These are phyloP conservation scores for Casuarius casuarius DNA, from an alignment of 2,113 vertebrate species.

Conservation along the genomic window DNA sequence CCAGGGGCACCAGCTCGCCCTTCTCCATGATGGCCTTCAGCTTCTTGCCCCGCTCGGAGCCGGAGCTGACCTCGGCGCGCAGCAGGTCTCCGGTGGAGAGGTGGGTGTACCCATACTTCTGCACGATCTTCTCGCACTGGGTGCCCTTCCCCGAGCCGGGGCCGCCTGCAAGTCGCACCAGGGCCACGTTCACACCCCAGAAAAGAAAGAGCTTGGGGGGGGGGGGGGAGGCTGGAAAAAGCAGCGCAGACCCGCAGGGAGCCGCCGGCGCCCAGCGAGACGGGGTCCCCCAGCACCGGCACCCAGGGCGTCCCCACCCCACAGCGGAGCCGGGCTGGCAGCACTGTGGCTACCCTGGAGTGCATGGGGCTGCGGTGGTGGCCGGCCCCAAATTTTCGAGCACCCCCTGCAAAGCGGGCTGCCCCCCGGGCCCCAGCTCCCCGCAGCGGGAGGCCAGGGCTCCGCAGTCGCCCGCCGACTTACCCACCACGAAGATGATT, in stretches of 20 bases:
- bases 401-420: background rate
- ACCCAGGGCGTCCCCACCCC: background rate
- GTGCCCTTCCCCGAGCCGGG: conserved; percentile 97
- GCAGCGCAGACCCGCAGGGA: background rate
- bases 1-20: conserved; percentile 95
- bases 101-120: conserved; percentile 97
- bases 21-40: conserved; percentile 97
- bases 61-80: conserved; percentile 89
- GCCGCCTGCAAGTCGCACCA: conserved; percentile 81
- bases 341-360: background rate
- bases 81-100: conserved; percentile 97
- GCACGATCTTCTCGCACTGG: conserved; percentile 94
- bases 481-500: conserved; percentile 98
- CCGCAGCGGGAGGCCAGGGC: background rate
- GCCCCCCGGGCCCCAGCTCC: background rate
- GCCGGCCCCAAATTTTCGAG: background rate
- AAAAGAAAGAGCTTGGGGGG: background rate
- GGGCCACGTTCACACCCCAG: background rate
- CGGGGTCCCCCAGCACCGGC: no score
- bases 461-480: conserved; percentile 67
- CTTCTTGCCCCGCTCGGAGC: conserved; percentile 91
- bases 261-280: background rate
- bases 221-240: background rate
- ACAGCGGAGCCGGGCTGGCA: background rate
- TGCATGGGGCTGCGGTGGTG: no score